Evolutionary conservation across 2,888 invertebrate genomes (phyloP).

Genomic region (Boloria selene): DNA sequence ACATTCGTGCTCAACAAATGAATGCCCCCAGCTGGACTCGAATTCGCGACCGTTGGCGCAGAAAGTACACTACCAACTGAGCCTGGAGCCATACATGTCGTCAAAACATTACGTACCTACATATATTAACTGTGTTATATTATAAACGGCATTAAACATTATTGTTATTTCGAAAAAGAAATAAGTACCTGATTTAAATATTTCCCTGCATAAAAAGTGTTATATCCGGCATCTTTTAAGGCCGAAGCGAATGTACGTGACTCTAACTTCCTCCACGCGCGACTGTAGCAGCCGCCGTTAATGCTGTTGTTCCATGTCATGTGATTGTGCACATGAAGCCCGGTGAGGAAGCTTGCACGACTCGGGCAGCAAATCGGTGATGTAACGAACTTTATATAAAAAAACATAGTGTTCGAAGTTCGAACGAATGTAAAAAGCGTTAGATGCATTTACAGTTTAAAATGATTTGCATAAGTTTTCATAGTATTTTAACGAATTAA

Average conservation of each 20-base stretch:
- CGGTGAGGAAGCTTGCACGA: slow-evolving; percentile 92
- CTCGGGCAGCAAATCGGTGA: slow-evolving; percentile 96
- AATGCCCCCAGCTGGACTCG: no score
- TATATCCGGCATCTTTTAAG: slow-evolving; percentile 85
- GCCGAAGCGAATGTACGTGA: slow-evolving; percentile 85
- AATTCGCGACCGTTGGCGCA: no score
- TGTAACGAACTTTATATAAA: slow-evolving; percentile 85
- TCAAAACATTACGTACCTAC: no score
- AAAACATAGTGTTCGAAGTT: not conserved
- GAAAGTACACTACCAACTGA: no score
- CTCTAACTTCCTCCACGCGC: slow-evolving; percentile 85
- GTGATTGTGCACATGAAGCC: slow-evolving; percentile 92
- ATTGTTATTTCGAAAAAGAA: not conserved
- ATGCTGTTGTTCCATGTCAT: slow-evolving; percentile 89
- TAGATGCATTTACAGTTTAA: no score
- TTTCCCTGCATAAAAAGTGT: slow-evolving; percentile 96
- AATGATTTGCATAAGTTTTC: no score
- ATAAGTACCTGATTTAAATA: slow-evolving; percentile 93
- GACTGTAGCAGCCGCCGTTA: slow-evolving; percentile 88
- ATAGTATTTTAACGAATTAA: no score
- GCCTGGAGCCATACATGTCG: no score
- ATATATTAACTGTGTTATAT: not conserved
- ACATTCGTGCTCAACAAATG: no score
- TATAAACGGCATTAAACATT: not conserved
- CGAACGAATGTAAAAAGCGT: no score